phyloP scores from a whole-genome alignment of 2,888 invertebrate genomes.

The Lithophane leautieri region DNA sequence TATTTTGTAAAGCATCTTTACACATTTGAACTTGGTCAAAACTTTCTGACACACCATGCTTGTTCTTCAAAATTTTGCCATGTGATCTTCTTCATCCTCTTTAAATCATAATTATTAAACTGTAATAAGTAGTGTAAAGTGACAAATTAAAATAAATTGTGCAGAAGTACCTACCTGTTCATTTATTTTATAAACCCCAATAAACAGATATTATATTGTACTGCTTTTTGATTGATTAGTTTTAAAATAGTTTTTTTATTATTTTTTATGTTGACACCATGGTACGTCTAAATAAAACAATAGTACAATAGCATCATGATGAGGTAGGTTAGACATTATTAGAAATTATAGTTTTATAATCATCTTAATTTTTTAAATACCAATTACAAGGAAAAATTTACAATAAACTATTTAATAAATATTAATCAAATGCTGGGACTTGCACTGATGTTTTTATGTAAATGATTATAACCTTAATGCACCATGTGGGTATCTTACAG shows the following conservation, averaged over 20 bases:
- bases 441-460: slow-evolving; percentile 1
- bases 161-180: no score
- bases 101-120: not conserved
- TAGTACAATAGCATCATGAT: not conserved
- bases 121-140: not conserved
- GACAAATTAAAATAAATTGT: not conserved
- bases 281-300: not conserved
- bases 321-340: not conserved
- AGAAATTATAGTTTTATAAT: not conserved
- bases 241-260: not conserved
- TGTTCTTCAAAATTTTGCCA: slow-evolving; percentile 14
- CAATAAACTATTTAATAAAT: not conserved
- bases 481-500: slow-evolving; percentile 29
- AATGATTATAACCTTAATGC: slow-evolving; percentile 29
- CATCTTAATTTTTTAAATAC: not conserved
- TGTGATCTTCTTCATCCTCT: slow-evolving; percentile 20
- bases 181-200: not conserved
- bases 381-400: not conserved
- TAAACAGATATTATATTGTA: not conserved
- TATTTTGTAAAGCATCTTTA: slow-evolving; percentile 25
- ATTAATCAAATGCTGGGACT: not conserved
- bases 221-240: no score
- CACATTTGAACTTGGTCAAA: not conserved
- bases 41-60: slow-evolving; percentile 33
- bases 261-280: not conserved